A percentile compares a stretch with the other conserved stretches of the same genome.
Conservation (phyloP, 2,888 invertebrate genomes). For the Ptychoptera contaminata region DNA sequence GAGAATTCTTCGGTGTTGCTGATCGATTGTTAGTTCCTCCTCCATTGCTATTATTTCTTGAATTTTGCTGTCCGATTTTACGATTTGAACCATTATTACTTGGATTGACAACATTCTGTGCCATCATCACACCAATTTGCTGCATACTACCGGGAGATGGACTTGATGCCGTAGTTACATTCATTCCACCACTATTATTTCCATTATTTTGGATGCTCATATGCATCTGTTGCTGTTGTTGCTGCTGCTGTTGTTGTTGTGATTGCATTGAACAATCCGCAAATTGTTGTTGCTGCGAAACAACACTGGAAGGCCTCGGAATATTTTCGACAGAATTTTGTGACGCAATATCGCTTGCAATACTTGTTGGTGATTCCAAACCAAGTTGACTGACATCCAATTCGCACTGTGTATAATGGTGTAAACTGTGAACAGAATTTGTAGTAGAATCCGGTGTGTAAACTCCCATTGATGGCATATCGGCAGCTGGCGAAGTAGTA, state of each 20-base stretch:
- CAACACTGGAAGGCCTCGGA: constrained; percentile 37
- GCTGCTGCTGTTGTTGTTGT: constrained; percentile 36
- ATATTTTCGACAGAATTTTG: constrained; percentile 50
- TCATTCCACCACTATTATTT: constrained; percentile 41
- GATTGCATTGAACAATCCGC: constrained; percentile 51
- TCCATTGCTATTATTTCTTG: constrained; percentile 14
- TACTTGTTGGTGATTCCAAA: constrained; percentile 76
- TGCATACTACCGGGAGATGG: constrained; percentile 16
- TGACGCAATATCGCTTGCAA: constrained; percentile 69
- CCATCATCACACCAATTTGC: not conserved
- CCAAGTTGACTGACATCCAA: constrained; percentile 71
- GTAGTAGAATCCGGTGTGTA: constrained; percentile 75
- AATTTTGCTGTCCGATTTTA: constrained; percentile 14
- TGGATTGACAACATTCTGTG: not conserved
- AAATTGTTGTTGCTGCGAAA: constrained; percentile 36
- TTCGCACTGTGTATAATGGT: constrained; percentile 64
- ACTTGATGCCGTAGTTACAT: constrained; percentile 30
- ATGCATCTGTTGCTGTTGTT: constrained; percentile 21
- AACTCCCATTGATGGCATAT: constrained; percentile 67
- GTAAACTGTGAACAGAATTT: constrained; percentile 66
- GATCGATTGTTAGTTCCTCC: constrained; percentile 23
- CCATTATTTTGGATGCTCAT: constrained; percentile 24
- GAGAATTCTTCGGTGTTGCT: constrained; percentile 23
- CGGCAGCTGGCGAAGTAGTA: constrained; percentile 35
- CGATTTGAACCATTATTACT: constrained; percentile 30